Conservation (phyloP, 2,888 invertebrate species). For the Tachina lurida region DNA sequence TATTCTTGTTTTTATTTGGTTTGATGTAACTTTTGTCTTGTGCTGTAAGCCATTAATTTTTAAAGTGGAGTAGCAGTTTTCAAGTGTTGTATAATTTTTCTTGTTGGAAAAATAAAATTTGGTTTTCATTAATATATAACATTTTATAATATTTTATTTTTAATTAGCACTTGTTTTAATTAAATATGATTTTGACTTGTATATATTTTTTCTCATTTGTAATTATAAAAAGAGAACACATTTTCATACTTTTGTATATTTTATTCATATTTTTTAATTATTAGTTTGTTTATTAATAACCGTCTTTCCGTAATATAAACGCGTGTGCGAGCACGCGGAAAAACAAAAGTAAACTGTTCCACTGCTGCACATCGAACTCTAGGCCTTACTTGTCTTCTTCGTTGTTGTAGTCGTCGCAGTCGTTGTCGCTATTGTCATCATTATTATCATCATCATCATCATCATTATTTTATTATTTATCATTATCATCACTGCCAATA, state of each 20-base stretch:
- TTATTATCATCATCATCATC: slow-evolving; percentile 41
- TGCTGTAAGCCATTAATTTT: slow-evolving; percentile 10
- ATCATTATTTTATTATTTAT: slow-evolving; percentile 51
- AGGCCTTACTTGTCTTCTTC: slow-evolving; percentile 67
- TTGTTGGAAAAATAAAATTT: slow-evolving; percentile 23
- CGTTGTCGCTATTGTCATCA: slow-evolving; percentile 34
- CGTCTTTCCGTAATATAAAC: slow-evolving; percentile 72
- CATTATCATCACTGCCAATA: slow-evolving; percentile 56
- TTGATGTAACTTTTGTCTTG: slow-evolving; percentile 17
- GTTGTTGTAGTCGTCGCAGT: slow-evolving; percentile 57
- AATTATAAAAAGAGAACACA: slow-evolving; percentile 40
- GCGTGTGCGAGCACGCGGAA: slow-evolving; percentile 83
- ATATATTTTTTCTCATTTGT: slow-evolving; percentile 13
- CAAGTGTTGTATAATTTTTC: slow-evolving; percentile 59
- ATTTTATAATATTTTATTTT: not conserved
- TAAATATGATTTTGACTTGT: slow-evolving; percentile 11
- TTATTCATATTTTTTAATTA: slow-evolving; percentile 28
- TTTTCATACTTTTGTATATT: slow-evolving; percentile 17
- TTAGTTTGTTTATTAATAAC: slow-evolving; percentile 54
- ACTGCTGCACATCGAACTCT: slow-evolving; percentile 72
- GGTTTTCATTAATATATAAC: not conserved
- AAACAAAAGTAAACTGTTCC: slow-evolving; percentile 83
- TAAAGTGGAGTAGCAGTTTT: slow-evolving; percentile 32
- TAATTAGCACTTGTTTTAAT: slow-evolving; percentile 17
- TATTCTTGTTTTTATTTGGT: slow-evolving; percentile 4